Conservation (phyloP, 64 coral and sea anemone genomes). For the Trachythela sp. region DNA sequence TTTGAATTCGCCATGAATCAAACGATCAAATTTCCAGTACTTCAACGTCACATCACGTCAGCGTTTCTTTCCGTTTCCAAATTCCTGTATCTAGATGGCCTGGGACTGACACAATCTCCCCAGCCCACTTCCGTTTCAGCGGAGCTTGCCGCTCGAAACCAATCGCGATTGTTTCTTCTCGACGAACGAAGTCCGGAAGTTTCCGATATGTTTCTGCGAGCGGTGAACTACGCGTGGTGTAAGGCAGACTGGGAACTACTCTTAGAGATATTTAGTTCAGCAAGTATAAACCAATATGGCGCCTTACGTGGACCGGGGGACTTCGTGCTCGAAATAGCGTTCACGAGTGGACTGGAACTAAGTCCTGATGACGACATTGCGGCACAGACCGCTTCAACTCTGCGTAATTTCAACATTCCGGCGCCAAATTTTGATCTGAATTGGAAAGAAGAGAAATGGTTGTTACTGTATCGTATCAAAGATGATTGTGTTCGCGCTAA, state of each 20-base stretch:
- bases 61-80: conserved; percentile 65
- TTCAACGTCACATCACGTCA: conserved; percentile 75
- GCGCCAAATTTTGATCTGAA: conserved; percentile 49
- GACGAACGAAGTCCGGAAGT: conserved; percentile 49
- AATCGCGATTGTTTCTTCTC: conserved; percentile 62
- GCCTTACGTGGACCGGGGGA: conserved; percentile 46
- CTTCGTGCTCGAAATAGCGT: conserved; percentile 70
- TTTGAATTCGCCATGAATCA: conserved; percentile 61
- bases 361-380: conserved; percentile 3
- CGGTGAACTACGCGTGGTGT: conserved; percentile 61
- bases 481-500: conserved; percentile 55
- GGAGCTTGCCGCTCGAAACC: background rate
- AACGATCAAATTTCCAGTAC: conserved; percentile 52
- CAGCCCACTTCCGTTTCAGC: background rate
- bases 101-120: background rate
- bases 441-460: conserved; percentile 68
- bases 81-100: conserved; percentile 39
- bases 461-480: conserved; percentile 64
- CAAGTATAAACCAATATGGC: conserved; percentile 53
- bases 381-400: background rate
- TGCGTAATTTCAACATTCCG: conserved; percentile 56
- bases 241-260: conserved; percentile 72
- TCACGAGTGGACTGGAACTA: conserved; percentile 64
- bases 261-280: conserved; percentile 66
- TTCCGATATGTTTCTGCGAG: conserved; percentile 59